phyloP scores from a whole-genome alignment of 2,797 vertebrate species.

The Macropus fuliginosus region DNA sequence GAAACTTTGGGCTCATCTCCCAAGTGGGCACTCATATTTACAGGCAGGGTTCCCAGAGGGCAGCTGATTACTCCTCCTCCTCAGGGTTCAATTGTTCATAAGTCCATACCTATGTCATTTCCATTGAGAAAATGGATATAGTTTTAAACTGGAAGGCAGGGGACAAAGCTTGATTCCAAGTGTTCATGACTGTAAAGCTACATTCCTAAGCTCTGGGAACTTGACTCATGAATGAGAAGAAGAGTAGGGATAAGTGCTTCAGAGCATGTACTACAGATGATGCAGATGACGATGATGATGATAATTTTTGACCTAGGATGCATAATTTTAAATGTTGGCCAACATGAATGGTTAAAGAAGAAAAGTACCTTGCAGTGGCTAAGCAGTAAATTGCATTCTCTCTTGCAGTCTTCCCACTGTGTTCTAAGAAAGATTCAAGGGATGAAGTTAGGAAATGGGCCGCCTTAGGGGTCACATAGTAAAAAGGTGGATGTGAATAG shows the following conservation, averaged over 20 bases:
- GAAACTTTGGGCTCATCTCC: neutral
- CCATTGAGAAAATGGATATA: neutral
- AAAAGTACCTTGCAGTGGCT: constrained; percentile 84
- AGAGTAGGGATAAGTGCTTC: neutral
- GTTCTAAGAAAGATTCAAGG: constrained; percentile 75
- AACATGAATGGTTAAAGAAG: neutral
- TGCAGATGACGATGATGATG: neutral
- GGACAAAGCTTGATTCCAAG: neutral
- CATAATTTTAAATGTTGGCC: neutral
- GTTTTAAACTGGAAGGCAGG: neutral
- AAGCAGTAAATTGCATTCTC: constrained; percentile 86
- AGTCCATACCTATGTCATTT: too few relatives aligned
- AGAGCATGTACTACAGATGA: neutral
- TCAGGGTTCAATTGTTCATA: neutral
- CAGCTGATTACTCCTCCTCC: neutral
- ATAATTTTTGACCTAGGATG: neutral
- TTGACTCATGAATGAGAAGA: neutral
- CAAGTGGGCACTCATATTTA: neutral
- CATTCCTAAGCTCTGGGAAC: neutral
- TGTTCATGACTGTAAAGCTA: neutral
- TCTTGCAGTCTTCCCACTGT: constrained; percentile 80
- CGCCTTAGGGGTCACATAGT: constrained; percentile 66
- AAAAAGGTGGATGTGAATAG: constrained; percentile 58
- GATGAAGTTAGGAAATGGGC: constrained; percentile 68
- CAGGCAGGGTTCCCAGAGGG: neutral